Evolutionary conservation across 2,113 vertebrate species (phyloP).

Genomic region (Clarias gariepinus): DNA sequence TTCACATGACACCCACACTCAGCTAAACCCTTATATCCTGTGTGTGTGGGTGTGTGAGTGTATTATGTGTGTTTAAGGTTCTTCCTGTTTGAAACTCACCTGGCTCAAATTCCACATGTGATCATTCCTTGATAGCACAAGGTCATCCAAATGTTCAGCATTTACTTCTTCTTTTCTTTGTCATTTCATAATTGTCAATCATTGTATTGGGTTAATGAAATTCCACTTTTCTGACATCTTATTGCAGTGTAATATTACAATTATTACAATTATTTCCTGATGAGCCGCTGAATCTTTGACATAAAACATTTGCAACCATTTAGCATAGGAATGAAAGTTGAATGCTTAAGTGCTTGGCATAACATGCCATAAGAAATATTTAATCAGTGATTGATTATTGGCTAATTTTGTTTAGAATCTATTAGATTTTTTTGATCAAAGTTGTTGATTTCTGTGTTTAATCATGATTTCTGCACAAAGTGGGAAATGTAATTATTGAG

Average conservation of each 20-base stretch:
- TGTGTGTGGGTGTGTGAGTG: constrained; percentile 36
- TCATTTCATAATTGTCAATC: not conserved
- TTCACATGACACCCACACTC: constrained; percentile 41
- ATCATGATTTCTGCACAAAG: not conserved
- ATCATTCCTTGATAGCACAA: constrained; percentile 45
- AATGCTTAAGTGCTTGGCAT: not conserved
- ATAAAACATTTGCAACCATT: not conserved
- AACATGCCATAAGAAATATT: not conserved
- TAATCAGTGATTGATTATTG: not conserved
- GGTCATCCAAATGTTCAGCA: too few relatives aligned
- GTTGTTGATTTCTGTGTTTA: not conserved
- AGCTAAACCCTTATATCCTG: constrained; percentile 45
- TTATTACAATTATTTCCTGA: not conserved
- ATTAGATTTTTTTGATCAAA: not conserved
- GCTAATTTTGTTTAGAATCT: not conserved
- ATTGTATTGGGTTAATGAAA: not conserved
- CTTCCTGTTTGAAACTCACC: constrained; percentile 49
- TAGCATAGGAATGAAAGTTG: not conserved
- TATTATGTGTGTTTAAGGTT: constrained; percentile 37
- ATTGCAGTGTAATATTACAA: not conserved
- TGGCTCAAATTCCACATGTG: constrained; percentile 36
- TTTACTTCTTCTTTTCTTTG: not conserved
- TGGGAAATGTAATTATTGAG: not conserved
- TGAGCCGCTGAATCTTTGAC: not conserved
- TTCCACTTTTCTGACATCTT: not conserved